Conservation (phyloP, 2,113 vertebrate genomes). For the Albula glossodonta region DNA sequence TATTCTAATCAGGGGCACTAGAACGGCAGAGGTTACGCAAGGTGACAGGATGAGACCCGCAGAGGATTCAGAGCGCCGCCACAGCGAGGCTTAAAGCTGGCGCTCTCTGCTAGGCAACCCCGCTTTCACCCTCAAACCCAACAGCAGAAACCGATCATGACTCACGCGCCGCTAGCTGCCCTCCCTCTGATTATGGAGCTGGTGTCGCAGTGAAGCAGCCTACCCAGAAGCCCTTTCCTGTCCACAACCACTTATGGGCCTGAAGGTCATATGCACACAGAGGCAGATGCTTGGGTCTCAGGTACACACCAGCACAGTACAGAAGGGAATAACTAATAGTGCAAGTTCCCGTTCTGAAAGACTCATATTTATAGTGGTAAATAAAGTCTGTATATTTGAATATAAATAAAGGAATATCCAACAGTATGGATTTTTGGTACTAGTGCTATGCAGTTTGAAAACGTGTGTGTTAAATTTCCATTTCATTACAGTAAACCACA, state of each 20-base stretch:
- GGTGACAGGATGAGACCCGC: not conserved
- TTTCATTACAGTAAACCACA: no score
- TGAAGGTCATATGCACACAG: constrained; percentile 42
- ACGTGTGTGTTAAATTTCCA: no score
- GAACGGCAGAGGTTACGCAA: not conserved
- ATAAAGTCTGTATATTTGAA: constrained; percentile 74
- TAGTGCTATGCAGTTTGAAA: no score
- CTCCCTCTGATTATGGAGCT: constrained; percentile 47
- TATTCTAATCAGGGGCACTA: not conserved
- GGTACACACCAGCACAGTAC: constrained; percentile 8
- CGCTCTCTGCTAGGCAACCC: not conserved
- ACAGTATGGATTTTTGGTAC: no score
- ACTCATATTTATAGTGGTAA: constrained; percentile 72
- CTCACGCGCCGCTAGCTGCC: constrained; percentile 18
- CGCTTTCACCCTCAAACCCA: not conserved
- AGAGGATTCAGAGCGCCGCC: not conserved
- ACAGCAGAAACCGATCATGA: constrained; percentile 11
- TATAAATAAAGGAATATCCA: constrained; percentile 56
- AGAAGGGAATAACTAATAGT: constrained; percentile 22
- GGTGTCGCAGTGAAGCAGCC: constrained; percentile 45
- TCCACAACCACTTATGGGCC: constrained; percentile 58
- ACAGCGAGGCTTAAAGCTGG: not conserved
- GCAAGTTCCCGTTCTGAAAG: constrained; percentile 61
- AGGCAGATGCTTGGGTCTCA: constrained; percentile 35
- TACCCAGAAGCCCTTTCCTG: constrained; percentile 42